Base-by-base conservation (phyloP, 1,140 invertebrate genomes). In the Leptinotarsa defecta region DNA sequence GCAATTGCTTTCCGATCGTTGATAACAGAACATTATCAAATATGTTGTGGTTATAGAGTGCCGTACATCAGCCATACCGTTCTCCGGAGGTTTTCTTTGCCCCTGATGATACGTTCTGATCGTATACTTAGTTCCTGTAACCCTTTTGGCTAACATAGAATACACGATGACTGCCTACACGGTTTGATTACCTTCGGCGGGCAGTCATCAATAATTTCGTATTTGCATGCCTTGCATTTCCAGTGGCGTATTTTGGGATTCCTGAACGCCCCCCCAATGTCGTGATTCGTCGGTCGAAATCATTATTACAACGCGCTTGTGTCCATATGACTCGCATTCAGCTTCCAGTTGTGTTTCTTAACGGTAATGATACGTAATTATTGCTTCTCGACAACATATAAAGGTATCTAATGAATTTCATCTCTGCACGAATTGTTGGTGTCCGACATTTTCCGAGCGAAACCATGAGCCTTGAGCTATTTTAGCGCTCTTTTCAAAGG, bases 81-180 rank as follows among this genome's bases (percentile, higher is more conserved):
- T 65, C 17, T 22, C 27, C 13, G n/a, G 27, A 24, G 13, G 13
- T 20, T 20, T 20, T 17, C 11, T 20, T 17, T 62, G 20, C 17
- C 64, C 20, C 64, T 22, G 64, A 65, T 65, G 27, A 65, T 65
- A 65, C 11, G 64, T 65, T 65, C 15, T 13, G 15, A 34, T 34
- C 64, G 64, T 65, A 65, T 65, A 65, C 64, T 65, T 65, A 65
- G 64, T 22, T 24, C 15, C 27, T 22, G 22, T 20, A 65, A 20
- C 64, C 64, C 64, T 65, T 65, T 65, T 65, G 64, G 64, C 64
- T 20, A 65, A n/a, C 20, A 34, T 34, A 15, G 20, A 65, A 65
- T 20, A 65, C 27, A 65, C 64, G 20, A 65, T 65, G 61, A 24
- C 64, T 65, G 3, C 64, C 11, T 65, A n/a, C 20, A 34, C 64